A percentile compares a stretch with the other conserved stretches of the same genome.
Conservation (phyloP, 35 echinoderm and acorn worm genomes). For the Lytechinus pictus region DNA sequence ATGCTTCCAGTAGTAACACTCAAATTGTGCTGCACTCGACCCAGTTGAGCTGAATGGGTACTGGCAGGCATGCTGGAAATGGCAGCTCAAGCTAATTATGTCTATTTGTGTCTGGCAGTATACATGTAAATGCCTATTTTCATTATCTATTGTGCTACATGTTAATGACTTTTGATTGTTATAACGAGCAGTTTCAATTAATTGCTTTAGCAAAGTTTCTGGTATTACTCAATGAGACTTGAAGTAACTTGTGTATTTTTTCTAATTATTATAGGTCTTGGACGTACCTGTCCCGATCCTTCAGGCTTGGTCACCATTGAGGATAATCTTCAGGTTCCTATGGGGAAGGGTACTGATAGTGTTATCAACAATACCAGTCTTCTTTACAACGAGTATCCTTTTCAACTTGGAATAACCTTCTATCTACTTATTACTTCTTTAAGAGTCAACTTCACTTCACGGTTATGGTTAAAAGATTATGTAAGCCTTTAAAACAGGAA, state of each 20-base stretch:
- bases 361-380: constrained; percentile 57
- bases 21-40: too few species aligned
- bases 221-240: too few species aligned
- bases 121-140: too few species aligned
- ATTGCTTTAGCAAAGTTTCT: too few species aligned
- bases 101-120: too few species aligned
- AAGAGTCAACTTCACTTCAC: neutral
- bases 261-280: constrained; percentile 63
- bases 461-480: neutral
- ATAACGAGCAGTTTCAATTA: too few species aligned
- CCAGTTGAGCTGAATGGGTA: too few species aligned
- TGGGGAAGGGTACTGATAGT: constrained; percentile 61
- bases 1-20: too few species aligned
- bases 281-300: constrained; percentile 77
- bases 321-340: constrained; percentile 74
- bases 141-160: too few species aligned
- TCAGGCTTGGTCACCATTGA: constrained; percentile 40
- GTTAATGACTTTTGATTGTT: too few species aligned
- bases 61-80: too few species aligned
- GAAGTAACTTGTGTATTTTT: neutral
- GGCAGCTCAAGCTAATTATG: too few species aligned
- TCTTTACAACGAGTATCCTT: constrained; percentile 99
- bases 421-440: neutral
- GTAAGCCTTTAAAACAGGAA: neutral
- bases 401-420: neutral